Evolutionary conservation across 2,113 vertebrate species (phyloP).

Genomic region (Tachycineta bicolor): DNA sequence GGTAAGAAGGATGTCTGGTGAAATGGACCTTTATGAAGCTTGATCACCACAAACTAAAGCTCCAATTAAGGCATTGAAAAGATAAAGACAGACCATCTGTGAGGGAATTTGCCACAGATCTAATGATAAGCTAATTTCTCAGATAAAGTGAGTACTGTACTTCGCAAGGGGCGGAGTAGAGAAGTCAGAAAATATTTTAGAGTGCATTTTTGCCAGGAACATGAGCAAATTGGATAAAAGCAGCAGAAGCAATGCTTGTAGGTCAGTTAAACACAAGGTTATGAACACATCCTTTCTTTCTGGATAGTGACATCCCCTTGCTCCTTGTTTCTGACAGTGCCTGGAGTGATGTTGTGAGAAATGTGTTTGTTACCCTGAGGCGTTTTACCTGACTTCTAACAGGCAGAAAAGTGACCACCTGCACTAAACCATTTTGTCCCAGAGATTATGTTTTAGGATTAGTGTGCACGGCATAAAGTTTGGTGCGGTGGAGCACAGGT

Average conservation of each 20-base stretch:
- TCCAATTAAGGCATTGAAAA: slow-evolving; percentile 56
- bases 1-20: neutral
- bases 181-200: neutral
- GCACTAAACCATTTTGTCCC: neutral
- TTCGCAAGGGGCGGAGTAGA: neutral
- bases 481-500: neutral
- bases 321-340: neutral
- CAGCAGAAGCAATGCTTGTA: neutral
- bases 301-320: neutral
- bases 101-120: slow-evolving; percentile 40
- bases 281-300: neutral
- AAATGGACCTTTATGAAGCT: slow-evolving; percentile 42
- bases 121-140: slow-evolving; percentile 46
- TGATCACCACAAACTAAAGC: slow-evolving; percentile 33
- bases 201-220: neutral
- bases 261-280: neutral
- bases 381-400: neutral
- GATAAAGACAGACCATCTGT: slow-evolving; percentile 65
- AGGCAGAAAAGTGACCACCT: neutral
- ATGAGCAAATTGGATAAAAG: neutral
- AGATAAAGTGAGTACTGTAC: neutral
- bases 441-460: neutral
- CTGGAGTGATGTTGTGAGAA: neutral
- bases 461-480: neutral
- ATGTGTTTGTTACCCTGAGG: neutral